Evolutionary conservation across 2,888 invertebrate species (phyloP).

Genomic region (Ophonus ardosiacus): DNA sequence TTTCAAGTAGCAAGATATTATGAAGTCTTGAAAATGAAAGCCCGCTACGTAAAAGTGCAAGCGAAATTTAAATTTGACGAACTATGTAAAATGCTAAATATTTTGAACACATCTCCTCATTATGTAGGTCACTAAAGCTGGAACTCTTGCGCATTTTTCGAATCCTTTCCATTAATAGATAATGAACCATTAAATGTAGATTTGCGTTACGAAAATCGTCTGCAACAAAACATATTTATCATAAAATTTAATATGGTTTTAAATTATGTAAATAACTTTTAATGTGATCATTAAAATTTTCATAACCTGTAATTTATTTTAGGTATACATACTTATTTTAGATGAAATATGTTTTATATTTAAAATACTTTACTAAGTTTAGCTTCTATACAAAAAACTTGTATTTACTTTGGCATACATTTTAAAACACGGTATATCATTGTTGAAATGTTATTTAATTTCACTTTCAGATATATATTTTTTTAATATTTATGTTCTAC

Average conservation of each 20-base stretch:
- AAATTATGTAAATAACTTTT: neutral
- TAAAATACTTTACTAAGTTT: neutral
- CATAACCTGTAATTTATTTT: neutral
- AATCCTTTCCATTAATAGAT: conserved; percentile 33
- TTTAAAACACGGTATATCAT: neutral
- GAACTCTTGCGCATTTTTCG: conserved; percentile 4
- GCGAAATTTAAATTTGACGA: conserved; percentile 29
- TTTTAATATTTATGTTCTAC: neutral
- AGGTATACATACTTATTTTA: neutral
- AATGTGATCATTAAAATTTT: neutral
- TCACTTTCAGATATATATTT: neutral
- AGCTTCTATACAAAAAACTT: neutral
- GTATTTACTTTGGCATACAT: neutral
- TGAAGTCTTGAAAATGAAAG: conserved; percentile 49
- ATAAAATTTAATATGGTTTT: neutral
- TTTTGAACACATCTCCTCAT: conserved; percentile 9
- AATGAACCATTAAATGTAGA: conserved; percentile 8
- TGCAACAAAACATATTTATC: neutral
- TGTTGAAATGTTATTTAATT: neutral
- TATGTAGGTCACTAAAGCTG: conserved; percentile 17
- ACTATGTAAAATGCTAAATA: conserved; percentile 38
- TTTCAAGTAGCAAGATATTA: conserved; percentile 12
- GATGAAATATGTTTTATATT: neutral
- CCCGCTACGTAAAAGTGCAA: neutral
- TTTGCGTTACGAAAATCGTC: neutral